Evolutionary conservation across 2,888 invertebrate species (phyloP), one percentile per base, ranked within the genome.

Genomic region (Andrena hattorfiana): DNA sequence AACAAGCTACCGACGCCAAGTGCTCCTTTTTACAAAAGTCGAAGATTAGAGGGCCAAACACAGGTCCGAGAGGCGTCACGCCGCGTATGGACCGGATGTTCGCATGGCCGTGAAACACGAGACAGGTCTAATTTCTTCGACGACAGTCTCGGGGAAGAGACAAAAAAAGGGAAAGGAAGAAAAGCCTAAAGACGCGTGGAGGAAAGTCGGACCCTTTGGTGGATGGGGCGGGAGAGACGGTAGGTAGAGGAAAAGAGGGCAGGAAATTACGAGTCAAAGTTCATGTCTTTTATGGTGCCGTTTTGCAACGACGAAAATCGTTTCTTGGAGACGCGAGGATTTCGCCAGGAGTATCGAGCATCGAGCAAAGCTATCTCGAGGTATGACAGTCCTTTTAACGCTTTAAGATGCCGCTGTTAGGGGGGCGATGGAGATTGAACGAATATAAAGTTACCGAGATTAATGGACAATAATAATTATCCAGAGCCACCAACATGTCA

Each of bases 41-140:
- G 49, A 48, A 51, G 68, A 73, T 69, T 56, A 49, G n/a, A 59
- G 69, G 60, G 20, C 20, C 48, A 51, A 54, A 49, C 35, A 23
- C 68, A 49, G 72, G 72, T 71, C 68, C 59, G 68, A 63, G 23
- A 80, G 79, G 79, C 84, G 82, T 85, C 86, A 86, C 85, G 81
- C 67, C 74, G 85, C 84, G 72, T 66, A 75, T 74, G 72, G 83
- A 78, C 87, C 89, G 90, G 88, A 91, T 91, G 91, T 82, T 84
- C 87, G 82, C 78, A 85, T 87, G 84, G 81, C 66, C 78, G 42
- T 42, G 91, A 89, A 90, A 91, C 79, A 83, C 81, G 90, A 91
- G 80, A 87, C 89, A 90, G 90, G 85, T 90, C 89, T 89, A 91
- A 90, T 90, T 90, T 90, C 88, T 84, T 79, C 73, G 88, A 87